Conservation (phyloP, 2,797 vertebrate genomes). For the Premnoplex brunnescens region DNA sequence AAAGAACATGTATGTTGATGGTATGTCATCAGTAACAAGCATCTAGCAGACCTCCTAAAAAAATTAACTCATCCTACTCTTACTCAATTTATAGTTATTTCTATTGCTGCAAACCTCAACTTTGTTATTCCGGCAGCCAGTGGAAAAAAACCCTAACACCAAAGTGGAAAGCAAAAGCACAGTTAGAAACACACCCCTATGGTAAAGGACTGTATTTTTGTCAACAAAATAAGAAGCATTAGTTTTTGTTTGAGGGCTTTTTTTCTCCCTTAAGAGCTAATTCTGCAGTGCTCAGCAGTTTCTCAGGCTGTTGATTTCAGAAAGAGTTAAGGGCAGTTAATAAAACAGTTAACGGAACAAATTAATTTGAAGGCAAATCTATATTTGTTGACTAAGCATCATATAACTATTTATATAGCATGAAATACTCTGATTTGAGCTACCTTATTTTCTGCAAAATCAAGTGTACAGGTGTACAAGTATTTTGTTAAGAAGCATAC, state of each 20-base stretch:
- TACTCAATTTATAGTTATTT: not conserved
- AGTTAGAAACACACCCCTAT: not conserved
- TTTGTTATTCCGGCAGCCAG: not conserved
- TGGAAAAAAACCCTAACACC: not conserved
- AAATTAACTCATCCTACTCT: not conserved
- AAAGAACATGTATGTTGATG: fast-evolving
- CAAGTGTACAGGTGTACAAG: not conserved
- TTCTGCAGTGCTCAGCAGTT: not conserved
- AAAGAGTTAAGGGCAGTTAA: not conserved
- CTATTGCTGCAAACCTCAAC: not conserved
- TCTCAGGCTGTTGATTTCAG: not conserved
- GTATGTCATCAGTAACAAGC: not conserved
- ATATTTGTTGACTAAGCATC: not conserved
- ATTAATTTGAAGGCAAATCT: not conserved
- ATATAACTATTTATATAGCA: not conserved
- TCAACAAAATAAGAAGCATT: not conserved
- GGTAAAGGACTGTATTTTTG: not conserved
- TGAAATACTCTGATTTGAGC: not conserved
- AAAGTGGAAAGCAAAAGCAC: not conserved
- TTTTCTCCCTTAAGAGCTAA: not conserved
- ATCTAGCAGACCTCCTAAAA: not conserved
- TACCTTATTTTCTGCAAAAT: not conserved
- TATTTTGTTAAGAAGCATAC: not conserved
- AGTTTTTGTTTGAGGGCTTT: not conserved
- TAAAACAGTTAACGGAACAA: not conserved